Base-by-base conservation (phyloP, 2,113 vertebrate species). In the Irena cyanogastra region DNA sequence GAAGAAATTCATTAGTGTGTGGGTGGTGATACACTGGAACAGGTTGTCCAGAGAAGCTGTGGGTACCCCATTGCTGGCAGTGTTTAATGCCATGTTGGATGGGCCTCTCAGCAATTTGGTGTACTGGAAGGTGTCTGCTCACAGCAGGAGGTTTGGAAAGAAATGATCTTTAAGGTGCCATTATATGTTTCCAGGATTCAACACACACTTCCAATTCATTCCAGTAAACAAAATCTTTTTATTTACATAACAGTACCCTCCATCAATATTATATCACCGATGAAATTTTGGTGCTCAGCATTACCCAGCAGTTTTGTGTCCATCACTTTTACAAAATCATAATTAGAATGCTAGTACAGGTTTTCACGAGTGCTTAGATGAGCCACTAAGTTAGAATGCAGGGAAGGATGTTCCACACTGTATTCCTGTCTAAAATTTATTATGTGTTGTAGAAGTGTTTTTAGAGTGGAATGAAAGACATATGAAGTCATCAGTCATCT, bases 301-400 rank as follows among this genome's bases (percentile, higher is more conserved):
- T 56, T 88, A 87, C 30, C 42, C 49, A 78, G 18, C 37, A 80
- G 63, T 93, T 90, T 96, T 90, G n/a, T 88, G 64, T 69, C 60
- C 78, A 93, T 91, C 33, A 83, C 35, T 95, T 54, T 76, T 79
- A 88, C 57, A 96, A 95, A 94, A 82, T n/a, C 44, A 42, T 89
- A 95, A 94, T 91, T 78, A 64, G 54, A 79, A 82, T 77, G 70
- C 41, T 92, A 90, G 89, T 89, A 35, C 12, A 91, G 47, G 44
- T 90, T 94, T 68, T 79, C 20, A 39, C 47, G 35, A 35, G 12
- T 77, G 16, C 21, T 80, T 90, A 84, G 54, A 53, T 11, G 56
- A 64, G 53, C 53, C 45, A 70, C 35, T 63, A 65, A 76, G 56
- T 33, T 79, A 85, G 74, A 72, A 72, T 24, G 10, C 49, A 76